Evolutionary conservation across 2,797 vertebrate species (phyloP).

Genomic region (Limosa lapponica): DNA sequence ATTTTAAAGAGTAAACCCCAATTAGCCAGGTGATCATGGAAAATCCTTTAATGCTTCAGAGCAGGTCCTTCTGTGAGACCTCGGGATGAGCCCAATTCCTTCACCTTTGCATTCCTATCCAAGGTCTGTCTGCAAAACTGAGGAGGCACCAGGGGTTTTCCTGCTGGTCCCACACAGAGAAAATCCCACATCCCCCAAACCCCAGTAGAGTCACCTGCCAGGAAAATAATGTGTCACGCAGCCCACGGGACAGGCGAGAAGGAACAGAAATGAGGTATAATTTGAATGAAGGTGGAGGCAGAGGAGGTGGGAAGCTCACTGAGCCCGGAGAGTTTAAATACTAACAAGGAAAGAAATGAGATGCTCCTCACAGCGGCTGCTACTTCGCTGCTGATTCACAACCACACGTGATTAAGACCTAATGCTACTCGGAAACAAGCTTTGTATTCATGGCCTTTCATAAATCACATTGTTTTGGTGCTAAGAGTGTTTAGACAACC

Average conservation of each 20-base stretch:
- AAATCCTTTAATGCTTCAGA: neutral
- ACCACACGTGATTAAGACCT: neutral
- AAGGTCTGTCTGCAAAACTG: neutral
- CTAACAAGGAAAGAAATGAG: conserved; percentile 33
- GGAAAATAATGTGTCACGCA: neutral
- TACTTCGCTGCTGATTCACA: conserved; percentile 27
- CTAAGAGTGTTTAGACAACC: conserved; percentile 34
- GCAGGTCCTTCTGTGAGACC: neutral
- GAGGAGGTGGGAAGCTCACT: conserved; percentile 16
- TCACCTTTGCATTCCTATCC: neutral
- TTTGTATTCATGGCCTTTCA: neutral
- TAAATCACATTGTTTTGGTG: conserved; percentile 35
- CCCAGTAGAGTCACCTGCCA: neutral
- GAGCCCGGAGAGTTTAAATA: conserved; percentile 22
- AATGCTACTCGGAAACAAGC: neutral
- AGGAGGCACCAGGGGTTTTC: neutral
- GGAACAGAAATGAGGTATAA: neutral
- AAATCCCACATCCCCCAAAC: neutral
- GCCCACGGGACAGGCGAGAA: neutral
- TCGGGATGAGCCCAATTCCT: neutral
- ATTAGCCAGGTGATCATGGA: neutral
- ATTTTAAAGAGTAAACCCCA: neutral
- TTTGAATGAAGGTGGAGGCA: conserved; percentile 17
- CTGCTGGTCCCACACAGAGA: neutral
- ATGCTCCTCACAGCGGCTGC: conserved; percentile 7